Evolutionary conservation across 2,113 vertebrate genomes (phyloP).

Genomic region (Takifugu flavidus): DNA sequence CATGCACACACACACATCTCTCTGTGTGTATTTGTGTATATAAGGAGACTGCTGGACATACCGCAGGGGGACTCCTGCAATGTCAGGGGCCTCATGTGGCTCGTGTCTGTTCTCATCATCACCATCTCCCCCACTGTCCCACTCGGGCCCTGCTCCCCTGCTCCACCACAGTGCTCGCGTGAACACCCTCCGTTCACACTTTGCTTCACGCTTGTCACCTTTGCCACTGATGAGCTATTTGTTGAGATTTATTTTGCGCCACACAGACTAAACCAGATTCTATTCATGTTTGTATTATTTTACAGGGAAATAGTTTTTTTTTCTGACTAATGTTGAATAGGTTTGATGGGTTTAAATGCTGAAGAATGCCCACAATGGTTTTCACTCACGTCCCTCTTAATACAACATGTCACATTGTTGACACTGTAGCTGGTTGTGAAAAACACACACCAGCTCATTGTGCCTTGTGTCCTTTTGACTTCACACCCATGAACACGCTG

Average conservation of each 20-base stretch:
- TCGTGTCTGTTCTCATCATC: conserved; percentile 78
- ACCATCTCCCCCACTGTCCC: conserved; percentile 36
- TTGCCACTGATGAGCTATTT: conserved; percentile 43
- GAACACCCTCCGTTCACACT: conserved; percentile 61
- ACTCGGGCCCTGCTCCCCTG: conserved; percentile 33
- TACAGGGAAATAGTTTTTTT: background rate
- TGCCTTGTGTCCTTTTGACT: conserved; percentile 35
- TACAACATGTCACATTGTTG: conserved; percentile 39
- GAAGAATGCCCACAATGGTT: background rate
- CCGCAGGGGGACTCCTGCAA: conserved; percentile 64
- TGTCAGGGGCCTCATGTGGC: conserved; percentile 77
- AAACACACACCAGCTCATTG: conserved; percentile 28
- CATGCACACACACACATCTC: background rate
- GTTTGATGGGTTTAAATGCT: background rate
- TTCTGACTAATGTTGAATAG: background rate
- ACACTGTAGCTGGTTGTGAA: conserved; percentile 33
- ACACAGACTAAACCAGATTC: no score
- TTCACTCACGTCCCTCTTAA: conserved; percentile 22
- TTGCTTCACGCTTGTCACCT: conserved; percentile 58
- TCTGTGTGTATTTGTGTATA: conserved; percentile 15
- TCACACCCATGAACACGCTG: conserved; percentile 42
- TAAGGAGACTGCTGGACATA: conserved; percentile 54
- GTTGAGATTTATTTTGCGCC: conserved; percentile 21
- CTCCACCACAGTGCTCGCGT: conserved; percentile 44
- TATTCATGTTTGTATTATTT: background rate